Evolutionary conservation across 2,888 invertebrate species (phyloP), one percentile per base, ranked within the genome.

Genomic region (Orchesella flavescens): DNA sequence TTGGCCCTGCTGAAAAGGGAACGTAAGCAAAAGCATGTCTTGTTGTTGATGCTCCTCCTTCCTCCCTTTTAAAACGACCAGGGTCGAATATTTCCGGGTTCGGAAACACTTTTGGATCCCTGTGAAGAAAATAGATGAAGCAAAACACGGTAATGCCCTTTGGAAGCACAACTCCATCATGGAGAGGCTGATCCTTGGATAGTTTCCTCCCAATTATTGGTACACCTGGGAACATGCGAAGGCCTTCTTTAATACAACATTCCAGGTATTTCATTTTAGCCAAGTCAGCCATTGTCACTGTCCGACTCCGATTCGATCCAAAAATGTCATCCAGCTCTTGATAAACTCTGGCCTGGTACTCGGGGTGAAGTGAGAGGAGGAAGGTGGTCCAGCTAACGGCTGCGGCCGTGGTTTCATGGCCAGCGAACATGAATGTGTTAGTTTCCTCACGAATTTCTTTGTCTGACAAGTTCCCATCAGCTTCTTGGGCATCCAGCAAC

Each of bases 401-500:
- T 0, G 82, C 76, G 12, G 66, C 82, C 3, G 85, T 85, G 9
- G 85, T 85, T 43, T 85, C 85, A 49, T 85, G 85, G 13, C 85
- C 85, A 93, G 97, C 94, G 74, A 89, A 89, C 95, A 96, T 96
- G 80, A 96, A 95, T 0, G 89, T 89, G 63, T 89, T 88, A 9
- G 88, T 88, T 91, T 96, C 95, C 90, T 96, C 95, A 90, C 95
- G 95, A 86, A 96, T 95, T 91, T 96, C 95, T 86, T 93, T 92
- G 86, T 95, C 95, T 63, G 92, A 93, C 85, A 95, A 93, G 1
- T 53, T 17, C 4, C 63, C 57, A 10, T 94, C 89, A 43, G 82
- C 61, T 23, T 73, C 76, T 7, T 90, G 89, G 89, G 95, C 94
- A 85, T 91, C 90, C 24, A 92, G 89, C 12, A 92, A 88, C 85